These are phyloP conservation scores for Nyctibius grandis DNA, from an alignment of 2,797 vertebrate genomes.

Conservation along the genomic window DNA sequence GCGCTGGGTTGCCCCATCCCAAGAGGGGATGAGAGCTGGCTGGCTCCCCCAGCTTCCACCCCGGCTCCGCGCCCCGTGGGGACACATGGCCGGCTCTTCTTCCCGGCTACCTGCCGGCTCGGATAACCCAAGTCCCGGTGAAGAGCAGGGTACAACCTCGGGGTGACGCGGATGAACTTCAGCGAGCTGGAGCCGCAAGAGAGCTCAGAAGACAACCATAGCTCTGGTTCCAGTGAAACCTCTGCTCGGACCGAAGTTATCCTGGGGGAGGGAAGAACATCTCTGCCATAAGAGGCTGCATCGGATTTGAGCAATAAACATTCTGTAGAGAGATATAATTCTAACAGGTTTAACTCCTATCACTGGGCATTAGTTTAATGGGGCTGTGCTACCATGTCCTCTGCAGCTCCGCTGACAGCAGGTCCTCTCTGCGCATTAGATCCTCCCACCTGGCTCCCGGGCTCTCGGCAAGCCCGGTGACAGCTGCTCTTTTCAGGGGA, in stretches of 20 bases:
- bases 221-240: neutral
- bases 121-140: neutral
- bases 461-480: neutral
- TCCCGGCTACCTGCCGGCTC: neutral
- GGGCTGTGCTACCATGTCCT: neutral
- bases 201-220: neutral
- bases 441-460: constrained; percentile 1
- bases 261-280: neutral
- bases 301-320: neutral
- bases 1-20: neutral
- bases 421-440: neutral
- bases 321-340: neutral
- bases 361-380: constrained; percentile 55
- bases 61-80: neutral
- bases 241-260: neutral
- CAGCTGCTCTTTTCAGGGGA: constrained; percentile 61
- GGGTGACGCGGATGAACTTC: constrained; percentile 39
- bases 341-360: constrained; percentile 37
- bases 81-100: neutral
- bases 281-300: neutral
- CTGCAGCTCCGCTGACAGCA: constrained; percentile 7
- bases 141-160: neutral
- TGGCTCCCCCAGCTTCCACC: neutral
- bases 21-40: neutral
- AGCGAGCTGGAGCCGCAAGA: neutral